Base-by-base conservation (phyloP, 2,113 vertebrate genomes). In the Nanorana parkeri region DNA sequence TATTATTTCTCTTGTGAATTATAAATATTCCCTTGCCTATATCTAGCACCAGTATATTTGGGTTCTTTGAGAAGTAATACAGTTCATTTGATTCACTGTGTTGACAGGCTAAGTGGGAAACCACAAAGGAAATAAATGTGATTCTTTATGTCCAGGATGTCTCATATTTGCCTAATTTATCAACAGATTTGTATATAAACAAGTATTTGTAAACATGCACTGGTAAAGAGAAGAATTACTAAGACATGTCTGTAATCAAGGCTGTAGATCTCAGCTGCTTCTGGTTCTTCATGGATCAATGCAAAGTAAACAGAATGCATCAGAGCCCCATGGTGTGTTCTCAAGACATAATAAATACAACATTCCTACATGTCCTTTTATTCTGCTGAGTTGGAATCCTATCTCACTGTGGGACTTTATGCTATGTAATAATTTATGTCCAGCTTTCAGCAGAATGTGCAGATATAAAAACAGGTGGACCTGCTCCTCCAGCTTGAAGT, bases 271-370 rank as follows among this genome's bases (percentile, higher is more conserved):
- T 86, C 87, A 93, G 89, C 88, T 93, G 78, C 73, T 87, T 20
- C 68, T 71, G 55, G 68, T 85, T 75, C 65, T 84, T 89, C 79
- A 90, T 86, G 86, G 87, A 85, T 91, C 90, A 87, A 64, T 21
- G n/a, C 81, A 87, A 26, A 86, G 80, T 87, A 91, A 90, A 92
- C 81, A 92, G 83, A 89, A 89, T 85, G 74, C 76, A 88, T 73
- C 54, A 36, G 28, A 20, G 60, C 89, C 83, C 79, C 86, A 54
- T 81, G 72, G 60, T 88, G 63, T 86, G 54, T 2, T 88, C 82
- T 87, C 55, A 87, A 90, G 87, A 86, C 84, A 90, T 86, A 87
- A 89, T 87, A 92, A 91, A 91, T 89, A 88, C 52, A 1, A 76
- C 85, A 76, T 89, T 88, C 29, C 0, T 55, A 47, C 68, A 84